These are phyloP conservation scores for Rhynchonycteris naso DNA, from an alignment of 2,797 vertebrate genomes.

Conservation along the genomic window DNA sequence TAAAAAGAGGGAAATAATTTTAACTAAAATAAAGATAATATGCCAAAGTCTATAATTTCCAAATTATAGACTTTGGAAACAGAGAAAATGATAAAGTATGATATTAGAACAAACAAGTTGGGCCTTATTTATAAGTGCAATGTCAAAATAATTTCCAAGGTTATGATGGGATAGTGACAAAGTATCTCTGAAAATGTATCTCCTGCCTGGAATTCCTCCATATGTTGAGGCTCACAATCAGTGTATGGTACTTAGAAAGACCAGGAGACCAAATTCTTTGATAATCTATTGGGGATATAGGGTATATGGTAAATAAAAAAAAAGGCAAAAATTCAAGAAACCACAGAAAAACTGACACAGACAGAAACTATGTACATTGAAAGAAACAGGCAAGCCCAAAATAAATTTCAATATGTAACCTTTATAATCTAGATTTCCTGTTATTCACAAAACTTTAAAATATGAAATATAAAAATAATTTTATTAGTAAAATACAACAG, in stretches of 20 bases:
- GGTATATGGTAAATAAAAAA: background rate
- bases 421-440: slow-evolving; percentile 10
- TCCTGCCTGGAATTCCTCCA: slow-evolving; percentile 71
- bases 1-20: slow-evolving; percentile 62
- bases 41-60: too few relatives aligned
- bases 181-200: slow-evolving; percentile 76
- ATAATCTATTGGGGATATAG: background rate
- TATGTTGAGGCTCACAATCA: slow-evolving; percentile 60
- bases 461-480: slow-evolving; percentile 4
- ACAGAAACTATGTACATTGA: background rate
- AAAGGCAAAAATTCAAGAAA: background rate
- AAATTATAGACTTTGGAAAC: slow-evolving; percentile 81
- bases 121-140: slow-evolving; percentile 79
- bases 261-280: slow-evolving; percentile 21
- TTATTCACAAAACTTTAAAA: slow-evolving; percentile 23
- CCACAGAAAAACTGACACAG: background rate
- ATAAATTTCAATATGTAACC: background rate
- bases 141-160: slow-evolving; percentile 81
- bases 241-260: slow-evolving; percentile 50
- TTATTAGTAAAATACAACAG: slow-evolving; percentile 18
- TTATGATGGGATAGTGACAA: slow-evolving; percentile 77
- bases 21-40: slow-evolving; percentile 75
- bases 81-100: slow-evolving; percentile 78
- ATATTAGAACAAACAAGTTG: slow-evolving; percentile 73
- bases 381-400: background rate